Conservation (phyloP, 2,888 invertebrate genomes). For the Dastarcus helophoroides region DNA sequence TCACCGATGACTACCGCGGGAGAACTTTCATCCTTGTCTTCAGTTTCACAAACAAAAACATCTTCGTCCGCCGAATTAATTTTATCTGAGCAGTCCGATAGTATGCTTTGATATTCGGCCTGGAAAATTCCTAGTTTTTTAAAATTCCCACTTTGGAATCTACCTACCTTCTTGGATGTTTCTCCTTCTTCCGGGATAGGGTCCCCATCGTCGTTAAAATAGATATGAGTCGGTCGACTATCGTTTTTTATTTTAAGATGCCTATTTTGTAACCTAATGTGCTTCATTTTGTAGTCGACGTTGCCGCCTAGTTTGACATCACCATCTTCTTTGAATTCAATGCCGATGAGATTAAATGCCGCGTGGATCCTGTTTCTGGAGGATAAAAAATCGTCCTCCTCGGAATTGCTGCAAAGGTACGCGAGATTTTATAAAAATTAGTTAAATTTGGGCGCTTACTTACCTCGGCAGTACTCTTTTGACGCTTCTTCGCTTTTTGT, state of each 20-base stretch:
- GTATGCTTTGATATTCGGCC: constrained; percentile 8
- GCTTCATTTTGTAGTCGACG: constrained; percentile 52
- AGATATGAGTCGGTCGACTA: constrained; percentile 43
- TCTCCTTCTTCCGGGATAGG: constrained; percentile 33
- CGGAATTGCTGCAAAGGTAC: neutral
- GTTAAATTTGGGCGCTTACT: too few relatives aligned
- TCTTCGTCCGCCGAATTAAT: constrained; percentile 19
- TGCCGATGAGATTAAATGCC: constrained; percentile 56
- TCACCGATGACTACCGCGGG: neutral
- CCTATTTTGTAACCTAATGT: constrained; percentile 46
- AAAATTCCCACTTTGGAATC: neutral
- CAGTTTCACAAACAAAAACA: constrained; percentile 11
- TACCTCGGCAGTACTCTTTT: too few relatives aligned
- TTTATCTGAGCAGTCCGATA: constrained; percentile 18
- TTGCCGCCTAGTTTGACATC: constrained; percentile 40
- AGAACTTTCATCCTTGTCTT: constrained; percentile 1
- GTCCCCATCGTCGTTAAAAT: constrained; percentile 58
- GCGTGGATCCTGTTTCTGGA: constrained; percentile 43
- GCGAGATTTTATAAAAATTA: too few relatives aligned
- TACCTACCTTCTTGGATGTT: neutral
- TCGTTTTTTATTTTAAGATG: constrained; percentile 38
- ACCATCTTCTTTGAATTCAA: constrained; percentile 32
- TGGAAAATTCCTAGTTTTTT: constrained; percentile 3
- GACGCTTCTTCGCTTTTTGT: too few relatives aligned
- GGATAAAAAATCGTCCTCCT: constrained; percentile 17